Base-by-base conservation (phyloP, 2,113 vertebrate genomes). In the Zosterops borbonicus region DNA sequence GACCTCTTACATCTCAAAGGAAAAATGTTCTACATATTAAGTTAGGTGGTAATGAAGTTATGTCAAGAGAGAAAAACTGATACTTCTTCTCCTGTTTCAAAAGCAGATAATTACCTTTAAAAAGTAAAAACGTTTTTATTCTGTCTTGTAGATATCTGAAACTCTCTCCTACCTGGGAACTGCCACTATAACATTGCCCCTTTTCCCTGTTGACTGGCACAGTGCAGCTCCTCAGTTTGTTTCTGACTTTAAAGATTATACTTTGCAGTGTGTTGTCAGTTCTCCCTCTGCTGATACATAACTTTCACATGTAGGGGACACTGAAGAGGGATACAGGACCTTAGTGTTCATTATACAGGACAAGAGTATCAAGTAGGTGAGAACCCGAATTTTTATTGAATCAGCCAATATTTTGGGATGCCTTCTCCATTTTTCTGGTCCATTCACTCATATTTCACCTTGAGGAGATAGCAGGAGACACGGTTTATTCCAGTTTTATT, bases 251-350 rank as follows among this genome's bases (percentile, higher is more conserved):
- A 63, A 70, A 50, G 23, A 47, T 20, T 6, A 0, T 50, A 42
- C 14, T 35, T 76, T 25, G 9, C 41, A 67, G 28, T 6, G 13
- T 44, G 5, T 4, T 37, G 11, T 14, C 12, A 67, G 17, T 25
- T 59, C 46, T 74, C 37, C 24, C 7, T 59, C 35, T 75, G 31
- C 23, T 12, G 25, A 22, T 28, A 27, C 3, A 2, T 14, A 46
- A 39, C 13, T 46, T 41, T 27, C 22, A 24, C 9, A 6, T 23
- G 12, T 25, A 75, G 37, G 6, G 15, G 10, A 37, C 25, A 25
- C 6, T 35, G 50, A 28, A 28, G 1, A 0, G 2, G 7, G 4
- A 44, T 2, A 14, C 3, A 33, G 21, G 19, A 2, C 22, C 24
- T 70, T 9, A 31, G 22, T n/a, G 35, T 31, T 71, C n/a, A 22